Percentiles rank a stretch among this genome's conserved stretches.
Evolutionary conservation across 2,888 invertebrate species (phyloP).

Genomic region (Apocheima hispidaria): DNA sequence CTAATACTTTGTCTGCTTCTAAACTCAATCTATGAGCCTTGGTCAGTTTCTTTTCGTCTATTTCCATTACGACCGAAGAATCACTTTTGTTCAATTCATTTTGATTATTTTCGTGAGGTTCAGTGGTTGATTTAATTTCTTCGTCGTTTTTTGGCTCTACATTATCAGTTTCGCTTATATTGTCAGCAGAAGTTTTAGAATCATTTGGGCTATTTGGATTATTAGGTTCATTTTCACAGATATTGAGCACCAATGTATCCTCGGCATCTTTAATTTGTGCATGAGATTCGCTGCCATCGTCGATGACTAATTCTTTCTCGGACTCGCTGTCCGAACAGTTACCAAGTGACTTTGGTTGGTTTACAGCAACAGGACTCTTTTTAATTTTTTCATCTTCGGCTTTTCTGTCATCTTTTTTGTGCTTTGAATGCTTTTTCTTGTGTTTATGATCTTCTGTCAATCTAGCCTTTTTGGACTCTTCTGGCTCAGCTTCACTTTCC

Average conservation of each 20-base stretch:
- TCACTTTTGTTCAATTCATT: constrained; percentile 24
- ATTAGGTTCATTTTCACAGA: constrained; percentile 27
- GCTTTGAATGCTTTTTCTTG: constrained; percentile 41
- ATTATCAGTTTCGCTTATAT: constrained; percentile 19
- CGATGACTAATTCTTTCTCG: constrained; percentile 69
- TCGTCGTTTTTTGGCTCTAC: constrained; percentile 21
- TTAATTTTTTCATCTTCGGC: constrained; percentile 34
- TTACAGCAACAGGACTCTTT: constrained; percentile 32
- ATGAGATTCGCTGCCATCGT: constrained; percentile 54
- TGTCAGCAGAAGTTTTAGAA: constrained; percentile 25
- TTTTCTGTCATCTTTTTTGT: constrained; percentile 44
- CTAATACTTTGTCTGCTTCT: constrained; percentile 66
- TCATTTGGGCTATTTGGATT: constrained; percentile 32
- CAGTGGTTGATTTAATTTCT: constrained; percentile 19
- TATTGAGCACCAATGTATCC: constrained; percentile 44
- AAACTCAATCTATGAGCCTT: constrained; percentile 70
- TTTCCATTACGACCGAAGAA: constrained; percentile 27
- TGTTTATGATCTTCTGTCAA: constrained; percentile 44
- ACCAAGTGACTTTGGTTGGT: constrained; percentile 40
- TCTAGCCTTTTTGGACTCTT: constrained; percentile 59
- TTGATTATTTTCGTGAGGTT: constrained; percentile 32
- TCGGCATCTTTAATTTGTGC: constrained; percentile 46
- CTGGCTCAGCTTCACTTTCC: constrained; percentile 69
- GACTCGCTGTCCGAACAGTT: constrained; percentile 60
- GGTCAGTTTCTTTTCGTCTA: constrained; percentile 61